Percentiles rank a stretch among this genome's conserved stretches.
These are phyloP conservation scores for Hyposmocoma kahamanoa DNA, from an alignment of 1,140 invertebrate genomes.

Conservation along the genomic window DNA sequence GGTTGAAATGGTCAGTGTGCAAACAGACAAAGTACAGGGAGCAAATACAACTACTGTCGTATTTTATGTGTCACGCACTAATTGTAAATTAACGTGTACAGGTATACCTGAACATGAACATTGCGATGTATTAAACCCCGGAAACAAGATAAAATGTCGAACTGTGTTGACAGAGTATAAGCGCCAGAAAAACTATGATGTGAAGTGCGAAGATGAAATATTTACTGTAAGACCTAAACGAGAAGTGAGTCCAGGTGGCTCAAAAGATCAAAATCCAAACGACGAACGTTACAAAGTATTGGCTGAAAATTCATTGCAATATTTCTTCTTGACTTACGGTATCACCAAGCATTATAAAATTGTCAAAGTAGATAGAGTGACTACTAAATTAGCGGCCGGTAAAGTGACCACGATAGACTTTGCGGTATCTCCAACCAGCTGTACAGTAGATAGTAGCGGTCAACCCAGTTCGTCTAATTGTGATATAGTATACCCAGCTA, in stretches of 20 bases:
- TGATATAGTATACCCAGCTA: neutral
- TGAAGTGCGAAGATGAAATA: too few species aligned
- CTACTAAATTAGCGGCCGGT: slow-evolving; percentile 6
- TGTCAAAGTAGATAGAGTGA: slow-evolving; percentile 1
- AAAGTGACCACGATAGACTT: slow-evolving; percentile 7
- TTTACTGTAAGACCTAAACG: too few species aligned
- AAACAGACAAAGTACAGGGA: slow-evolving; percentile 13
- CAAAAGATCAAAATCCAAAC: slow-evolving; percentile 6
- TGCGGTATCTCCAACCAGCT: neutral
- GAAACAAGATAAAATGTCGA: too few species aligned
- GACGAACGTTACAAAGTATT: slow-evolving; percentile 4
- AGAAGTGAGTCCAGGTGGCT: too few species aligned
- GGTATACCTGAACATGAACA: too few species aligned
- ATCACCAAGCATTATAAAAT: neutral
- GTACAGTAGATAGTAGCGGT: neutral
- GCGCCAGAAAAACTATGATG: too few species aligned
- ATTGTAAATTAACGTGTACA: too few species aligned
- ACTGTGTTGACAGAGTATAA: too few species aligned
- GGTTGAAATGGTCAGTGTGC: slow-evolving; percentile 5
- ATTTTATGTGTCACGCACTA: slow-evolving; percentile 9
- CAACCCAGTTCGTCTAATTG: neutral
- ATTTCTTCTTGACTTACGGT: neutral
- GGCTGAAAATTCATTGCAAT: slow-evolving; percentile 8
- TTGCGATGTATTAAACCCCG: too few species aligned
- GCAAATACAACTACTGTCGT: slow-evolving; percentile 8